Percentiles rank a stretch among this genome's conserved stretches.
Evolutionary conservation across 2,113 vertebrate genomes (phyloP).

Genomic region (Toxotes chatareus): DNA sequence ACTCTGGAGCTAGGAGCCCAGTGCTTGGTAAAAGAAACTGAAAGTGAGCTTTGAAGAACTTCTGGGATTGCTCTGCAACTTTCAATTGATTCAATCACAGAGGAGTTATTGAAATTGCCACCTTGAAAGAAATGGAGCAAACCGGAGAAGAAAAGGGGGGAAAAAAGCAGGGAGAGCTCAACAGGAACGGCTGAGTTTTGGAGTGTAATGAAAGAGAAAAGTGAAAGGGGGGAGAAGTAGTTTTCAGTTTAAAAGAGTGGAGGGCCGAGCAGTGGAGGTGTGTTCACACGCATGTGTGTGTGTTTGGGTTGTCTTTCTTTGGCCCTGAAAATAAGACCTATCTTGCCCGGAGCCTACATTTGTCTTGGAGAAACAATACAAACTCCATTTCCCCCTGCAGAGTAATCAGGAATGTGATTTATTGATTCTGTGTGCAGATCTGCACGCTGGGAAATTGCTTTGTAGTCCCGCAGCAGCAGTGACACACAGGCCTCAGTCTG

Average conservation of each 20-base stretch:
- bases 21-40: not conserved
- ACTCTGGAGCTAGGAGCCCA: not conserved
- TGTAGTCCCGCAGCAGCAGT: constrained; percentile 61
- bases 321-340: constrained; percentile 74
- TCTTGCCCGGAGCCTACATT: constrained; percentile 77
- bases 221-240: constrained; percentile 58
- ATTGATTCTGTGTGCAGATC: constrained; percentile 76
- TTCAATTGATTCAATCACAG: constrained; percentile 57
- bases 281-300: not conserved
- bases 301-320: constrained; percentile 58
- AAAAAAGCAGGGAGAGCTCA: not conserved
- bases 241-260: constrained; percentile 60
- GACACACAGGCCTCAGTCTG: constrained; percentile 58
- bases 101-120: constrained; percentile 67
- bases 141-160: constrained; percentile 5
- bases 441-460: constrained; percentile 81
- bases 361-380: constrained; percentile 84
- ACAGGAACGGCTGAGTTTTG: constrained; percentile 42
- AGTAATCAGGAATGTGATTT: constrained; percentile 81
- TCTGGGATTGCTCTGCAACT: constrained; percentile 60
- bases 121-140: constrained; percentile 56
- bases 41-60: constrained; percentile 34
- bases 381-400: constrained; percentile 81
- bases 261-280: constrained; percentile 3
- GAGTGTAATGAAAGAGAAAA: constrained; percentile 73